Evolutionary conservation across 2,888 invertebrate species (phyloP).

Genomic region (Nyleta sp.): DNA sequence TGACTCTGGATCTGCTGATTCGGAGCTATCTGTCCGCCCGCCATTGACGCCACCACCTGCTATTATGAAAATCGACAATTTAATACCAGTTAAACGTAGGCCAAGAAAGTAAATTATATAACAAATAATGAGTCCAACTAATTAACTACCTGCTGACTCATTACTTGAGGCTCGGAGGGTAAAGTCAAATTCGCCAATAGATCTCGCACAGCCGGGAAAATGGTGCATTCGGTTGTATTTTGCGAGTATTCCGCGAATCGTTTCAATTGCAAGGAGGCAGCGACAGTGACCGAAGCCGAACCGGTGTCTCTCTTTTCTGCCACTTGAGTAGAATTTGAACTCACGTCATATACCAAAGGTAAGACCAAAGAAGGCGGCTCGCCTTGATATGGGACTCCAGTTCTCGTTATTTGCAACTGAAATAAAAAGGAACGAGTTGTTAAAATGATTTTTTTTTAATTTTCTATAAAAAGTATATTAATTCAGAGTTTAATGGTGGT

Average conservation of each 20-base stretch:
- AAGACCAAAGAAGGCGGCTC: slow-evolving; percentile 91
- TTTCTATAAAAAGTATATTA: too few relatives aligned
- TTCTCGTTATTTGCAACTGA: slow-evolving; percentile 90
- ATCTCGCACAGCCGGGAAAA: slow-evolving; percentile 96
- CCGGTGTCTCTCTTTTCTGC: slow-evolving; percentile 91
- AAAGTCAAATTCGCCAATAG: slow-evolving; percentile 92
- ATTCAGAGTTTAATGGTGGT: too few relatives aligned
- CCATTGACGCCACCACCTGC: slow-evolving; percentile 83
- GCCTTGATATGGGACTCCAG: slow-evolving; percentile 85
- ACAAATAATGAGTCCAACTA: too few relatives aligned
- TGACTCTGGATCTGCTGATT: slow-evolving; percentile 85
- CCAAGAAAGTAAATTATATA: too few relatives aligned
- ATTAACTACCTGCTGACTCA: slow-evolving; percentile 76
- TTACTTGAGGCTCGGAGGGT: slow-evolving; percentile 89
- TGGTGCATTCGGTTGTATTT: slow-evolving; percentile 90
- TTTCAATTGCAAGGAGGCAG: slow-evolving; percentile 87
- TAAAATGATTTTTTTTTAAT: not conserved
- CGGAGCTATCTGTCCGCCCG: slow-evolving; percentile 83
- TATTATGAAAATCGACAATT: slow-evolving; percentile 13
- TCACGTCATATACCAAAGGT: slow-evolving; percentile 95
- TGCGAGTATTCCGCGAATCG: slow-evolving; percentile 89
- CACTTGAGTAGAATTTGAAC: slow-evolving; percentile 92
- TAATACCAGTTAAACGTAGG: too few relatives aligned
- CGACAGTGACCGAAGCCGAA: slow-evolving; percentile 85
- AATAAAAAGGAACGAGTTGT: too few relatives aligned